Conservation (phyloP, 2,797 vertebrate species). For the Mormyrus hasselquistii region DNA sequence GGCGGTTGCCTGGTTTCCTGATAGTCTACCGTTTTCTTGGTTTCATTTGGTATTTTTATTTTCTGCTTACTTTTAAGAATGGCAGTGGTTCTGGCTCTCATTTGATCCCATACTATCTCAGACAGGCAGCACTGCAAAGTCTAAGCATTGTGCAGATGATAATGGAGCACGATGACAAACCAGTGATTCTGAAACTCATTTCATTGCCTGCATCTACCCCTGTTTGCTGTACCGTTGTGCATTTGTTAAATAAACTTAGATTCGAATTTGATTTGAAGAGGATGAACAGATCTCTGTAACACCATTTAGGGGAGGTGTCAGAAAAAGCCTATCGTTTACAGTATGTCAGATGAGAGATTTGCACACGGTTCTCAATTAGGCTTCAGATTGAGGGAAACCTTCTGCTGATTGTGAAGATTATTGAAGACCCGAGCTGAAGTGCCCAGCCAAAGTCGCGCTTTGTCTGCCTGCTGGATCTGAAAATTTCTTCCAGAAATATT, state of each 20-base stretch:
- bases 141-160: neutral
- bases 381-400: neutral
- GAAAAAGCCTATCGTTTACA: neutral
- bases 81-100: neutral
- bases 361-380: neutral
- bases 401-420: slow-evolving; percentile 34
- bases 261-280: neutral
- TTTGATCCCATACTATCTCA: neutral
- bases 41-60: neutral
- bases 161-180: neutral
- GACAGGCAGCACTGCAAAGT: neutral
- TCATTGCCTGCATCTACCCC: neutral
- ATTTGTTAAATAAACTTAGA: neutral
- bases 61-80: neutral
- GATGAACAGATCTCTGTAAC: neutral
- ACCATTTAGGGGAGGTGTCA: neutral
- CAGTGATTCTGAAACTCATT: neutral
- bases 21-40: neutral
- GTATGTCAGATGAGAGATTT: neutral
- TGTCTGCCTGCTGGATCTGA: neutral
- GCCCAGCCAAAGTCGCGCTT: neutral
- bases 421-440: slow-evolving; percentile 34
- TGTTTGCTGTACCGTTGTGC: neutral
- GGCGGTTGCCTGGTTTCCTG: neutral
- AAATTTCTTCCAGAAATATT: neutral